Evolutionary conservation across 2,113 vertebrate genomes (phyloP).

Genomic region (Dipodomys merriami): DNA sequence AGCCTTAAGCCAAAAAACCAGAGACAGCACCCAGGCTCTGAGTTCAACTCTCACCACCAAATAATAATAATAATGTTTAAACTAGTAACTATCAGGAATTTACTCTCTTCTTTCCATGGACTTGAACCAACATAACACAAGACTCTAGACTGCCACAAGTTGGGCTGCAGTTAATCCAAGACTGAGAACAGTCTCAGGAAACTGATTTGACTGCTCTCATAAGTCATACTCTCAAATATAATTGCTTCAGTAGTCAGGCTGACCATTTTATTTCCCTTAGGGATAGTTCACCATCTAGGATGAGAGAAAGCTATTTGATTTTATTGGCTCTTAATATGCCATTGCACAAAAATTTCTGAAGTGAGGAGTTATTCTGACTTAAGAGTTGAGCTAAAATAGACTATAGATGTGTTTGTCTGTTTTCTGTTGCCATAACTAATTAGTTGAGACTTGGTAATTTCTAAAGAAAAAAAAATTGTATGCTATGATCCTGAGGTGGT

Average conservation of each 20-base stretch:
- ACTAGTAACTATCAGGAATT: not conserved
- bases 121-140: not conserved
- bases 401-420: not conserved
- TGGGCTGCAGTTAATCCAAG: not conserved
- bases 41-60: too few species aligned
- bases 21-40: too few species aligned
- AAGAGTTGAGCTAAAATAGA: constrained; percentile 1
- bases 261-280: not conserved
- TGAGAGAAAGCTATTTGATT: not conserved
- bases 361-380: not conserved
- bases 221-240: not conserved
- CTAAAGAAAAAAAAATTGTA: not conserved
- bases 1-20: too few species aligned
- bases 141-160: not conserved
- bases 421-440: not conserved
- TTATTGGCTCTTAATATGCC: not conserved
- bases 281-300: not conserved
- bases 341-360: not conserved
- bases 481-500: not conserved
- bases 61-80: not conserved
- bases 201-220: not conserved
- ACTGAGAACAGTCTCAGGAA: not conserved
- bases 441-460: not conserved
- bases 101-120: not conserved
- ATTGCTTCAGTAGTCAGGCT: not conserved